Conservation (phyloP, 2,113 vertebrate genomes). For the Epinephelus moara region DNA sequence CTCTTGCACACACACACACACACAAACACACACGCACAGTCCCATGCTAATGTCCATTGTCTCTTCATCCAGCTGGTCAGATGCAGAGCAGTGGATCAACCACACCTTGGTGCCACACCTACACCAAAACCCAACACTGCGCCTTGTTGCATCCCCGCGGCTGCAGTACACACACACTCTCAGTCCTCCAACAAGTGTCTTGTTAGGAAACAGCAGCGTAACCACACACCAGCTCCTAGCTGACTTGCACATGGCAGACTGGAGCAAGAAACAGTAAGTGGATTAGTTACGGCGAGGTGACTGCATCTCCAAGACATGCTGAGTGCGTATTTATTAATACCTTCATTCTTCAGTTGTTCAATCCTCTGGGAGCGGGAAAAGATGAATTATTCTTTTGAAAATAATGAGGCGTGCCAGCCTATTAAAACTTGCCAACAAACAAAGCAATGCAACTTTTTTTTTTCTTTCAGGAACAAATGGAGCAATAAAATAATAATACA, state of each 20-base stretch:
- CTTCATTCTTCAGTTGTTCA: not conserved
- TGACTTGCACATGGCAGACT: constrained; percentile 53
- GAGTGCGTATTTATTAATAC: constrained; percentile 3
- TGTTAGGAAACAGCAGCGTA: constrained; percentile 73
- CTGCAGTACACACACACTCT: constrained; percentile 60
- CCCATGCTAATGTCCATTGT: not conserved
- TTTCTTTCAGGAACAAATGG: not conserved
- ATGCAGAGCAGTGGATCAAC: constrained; percentile 81
- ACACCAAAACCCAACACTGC: constrained; percentile 75
- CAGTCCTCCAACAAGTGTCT: not conserved
- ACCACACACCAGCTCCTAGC: constrained; percentile 61
- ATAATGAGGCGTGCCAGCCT: not conserved
- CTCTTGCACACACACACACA: not conserved
- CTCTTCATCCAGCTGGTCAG: constrained; percentile 73
- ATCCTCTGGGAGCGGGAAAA: not conserved
- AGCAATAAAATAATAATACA: not conserved
- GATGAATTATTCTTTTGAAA: constrained; percentile 22
- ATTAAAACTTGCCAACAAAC: constrained; percentile 14
- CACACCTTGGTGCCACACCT: constrained; percentile 77
- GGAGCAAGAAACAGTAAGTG: constrained; percentile 76
- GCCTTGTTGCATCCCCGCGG: constrained; percentile 74
- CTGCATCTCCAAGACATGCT: not conserved
- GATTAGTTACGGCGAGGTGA: not conserved
- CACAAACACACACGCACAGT: not conserved
- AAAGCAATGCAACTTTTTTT: not conserved